Evolutionary conservation across 35 echinoderm and acorn worm species (phyloP), one percentile per base, ranked within the genome.

Genomic region (Acanthaster planci): DNA sequence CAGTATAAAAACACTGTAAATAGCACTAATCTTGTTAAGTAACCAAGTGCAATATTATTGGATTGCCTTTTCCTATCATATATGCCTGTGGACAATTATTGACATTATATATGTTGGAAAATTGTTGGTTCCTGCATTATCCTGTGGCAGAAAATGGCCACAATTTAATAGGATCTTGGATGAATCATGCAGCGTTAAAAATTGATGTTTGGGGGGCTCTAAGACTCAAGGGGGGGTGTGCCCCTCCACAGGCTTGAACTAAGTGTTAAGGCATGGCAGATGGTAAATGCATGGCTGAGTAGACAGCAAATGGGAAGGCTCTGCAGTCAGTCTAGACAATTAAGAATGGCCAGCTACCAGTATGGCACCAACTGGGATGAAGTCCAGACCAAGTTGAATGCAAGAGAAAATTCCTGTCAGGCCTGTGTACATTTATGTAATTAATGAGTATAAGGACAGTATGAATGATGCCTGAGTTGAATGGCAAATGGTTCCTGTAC

Each of bases 161-260:
- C 4, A 47, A 47, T 47, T 47, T 47, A 47, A 47, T 47, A 47
- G 42, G 42, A 47, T 72, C 64, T 72, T 72, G 64, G 64, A 35
- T 72, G 64, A 72, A 26, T 72, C 64, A 72, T 72, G 34, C 64
- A 26, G n/a, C 30, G 29, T 72, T 72, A 72, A 72, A 72, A 72
- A 72, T 72, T 72, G 64, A 72, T 72, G 64, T 72, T 19, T 34
- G 22, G 26, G 64, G 42, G 64, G 23, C 19, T 72, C 19, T 72
- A 31, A 34, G 26, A 72, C 64, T 34, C 64, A 37, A 67, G 57
- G 59, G 38, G 59, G 52, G 79, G 4, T 18, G 52, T 0, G 30
- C 7, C 21, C 40, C 22, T n/a, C 16, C 19, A 29, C 14, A 27
- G 40, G 27, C 1, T 35, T 19, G 23, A 16, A 16, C 8, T 23